Evolutionary conservation across 2,797 vertebrate genomes (phyloP), one percentile per base, ranked within the genome.

Genomic region (Cryptoprocta ferox): DNA sequence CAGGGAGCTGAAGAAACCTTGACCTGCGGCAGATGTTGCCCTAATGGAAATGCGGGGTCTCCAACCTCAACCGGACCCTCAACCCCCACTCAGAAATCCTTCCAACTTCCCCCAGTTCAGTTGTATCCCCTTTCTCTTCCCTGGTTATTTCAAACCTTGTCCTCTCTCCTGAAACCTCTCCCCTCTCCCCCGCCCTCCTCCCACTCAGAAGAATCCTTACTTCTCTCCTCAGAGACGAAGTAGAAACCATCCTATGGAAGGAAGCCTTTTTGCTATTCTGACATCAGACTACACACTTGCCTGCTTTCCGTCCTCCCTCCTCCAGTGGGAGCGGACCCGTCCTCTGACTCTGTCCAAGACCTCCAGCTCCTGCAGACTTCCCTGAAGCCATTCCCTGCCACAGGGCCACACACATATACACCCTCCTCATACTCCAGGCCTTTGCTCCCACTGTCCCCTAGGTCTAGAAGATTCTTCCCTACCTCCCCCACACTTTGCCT

Each of bases 221-320:
- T 70, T 70, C 68, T 59, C 45, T 86, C 70, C 71, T 87, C 63
- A 61, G 78, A 94, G 84, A 59, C 65, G 92, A 85, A 75, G 66
- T n/a, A 75, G 90, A 94, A 89, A 78, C 35, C 59, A n/a, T 50
- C 68, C 1, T 2, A 5, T 21, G 68, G 75, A 79, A 71, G 18
- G 48, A 48, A 48, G 48, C 26, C n/a, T 61, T 90, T 45, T 53
- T 37, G 26, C n/a, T 59, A 45, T 30, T 56, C 86, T 90, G 35
- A 61, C 61, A 6, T 42, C 37, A 75, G 70, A 61, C 68, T 26
- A 26, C 48, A 48, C 26, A 35, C 26, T 3, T 6, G 32, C 15
- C 61, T 42, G 2, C 70, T 50, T 71, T 56, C 37, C 48, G 50
- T 7, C 2, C 6, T 45, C 16, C 75, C 48, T 70, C 59, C 24